Evolutionary conservation across 2,888 invertebrate species (phyloP).

Genomic region (Dastarcus helophoroides): DNA sequence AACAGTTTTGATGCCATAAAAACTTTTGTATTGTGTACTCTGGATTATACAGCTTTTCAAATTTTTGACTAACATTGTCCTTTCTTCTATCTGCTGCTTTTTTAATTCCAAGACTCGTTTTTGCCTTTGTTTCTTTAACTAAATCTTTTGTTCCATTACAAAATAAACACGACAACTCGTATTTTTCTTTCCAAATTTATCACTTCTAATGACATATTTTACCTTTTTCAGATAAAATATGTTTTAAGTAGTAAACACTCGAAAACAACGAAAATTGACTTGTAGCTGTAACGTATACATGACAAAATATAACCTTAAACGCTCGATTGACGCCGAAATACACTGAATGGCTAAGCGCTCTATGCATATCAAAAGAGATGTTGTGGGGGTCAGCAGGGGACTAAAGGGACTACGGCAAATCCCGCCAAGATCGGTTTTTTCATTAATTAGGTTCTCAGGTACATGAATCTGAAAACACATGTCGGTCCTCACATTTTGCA

Average conservation of each 20-base stretch:
- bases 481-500: conserved; percentile 12
- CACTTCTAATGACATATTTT: conserved; percentile 11
- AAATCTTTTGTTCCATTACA: conserved; percentile 11
- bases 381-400: conserved; percentile 4
- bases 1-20: conserved; percentile 14
- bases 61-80: conserved; percentile 12
- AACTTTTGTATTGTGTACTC: conserved; percentile 11
- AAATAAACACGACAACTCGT: conserved; percentile 12
- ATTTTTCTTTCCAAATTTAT: conserved; percentile 11
- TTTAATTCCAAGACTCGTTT: conserved; percentile 12
- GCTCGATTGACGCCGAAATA: conserved; percentile 7
- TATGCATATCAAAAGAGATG: conserved; percentile 2
- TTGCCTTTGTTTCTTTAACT: conserved; percentile 13
- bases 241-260: conserved; percentile 11
- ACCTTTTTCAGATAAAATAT: conserved; percentile 12
- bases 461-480: conserved; percentile 12
- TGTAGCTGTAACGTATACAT: conserved; percentile 4
- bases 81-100: conserved; percentile 13
- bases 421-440: conserved; percentile 5
- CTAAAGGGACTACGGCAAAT: conserved; percentile 3
- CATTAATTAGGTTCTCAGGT: conserved; percentile 9
- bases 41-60: conserved; percentile 14
- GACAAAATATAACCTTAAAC: no score
- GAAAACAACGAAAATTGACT: conserved; percentile 5
- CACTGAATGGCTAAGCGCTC: conserved; percentile 6